Percentiles rank a stretch among this genome's conserved stretches.
phyloP scores from a whole-genome alignment of 2,797 vertebrate species.

The Phylloscopus collybita region DNA sequence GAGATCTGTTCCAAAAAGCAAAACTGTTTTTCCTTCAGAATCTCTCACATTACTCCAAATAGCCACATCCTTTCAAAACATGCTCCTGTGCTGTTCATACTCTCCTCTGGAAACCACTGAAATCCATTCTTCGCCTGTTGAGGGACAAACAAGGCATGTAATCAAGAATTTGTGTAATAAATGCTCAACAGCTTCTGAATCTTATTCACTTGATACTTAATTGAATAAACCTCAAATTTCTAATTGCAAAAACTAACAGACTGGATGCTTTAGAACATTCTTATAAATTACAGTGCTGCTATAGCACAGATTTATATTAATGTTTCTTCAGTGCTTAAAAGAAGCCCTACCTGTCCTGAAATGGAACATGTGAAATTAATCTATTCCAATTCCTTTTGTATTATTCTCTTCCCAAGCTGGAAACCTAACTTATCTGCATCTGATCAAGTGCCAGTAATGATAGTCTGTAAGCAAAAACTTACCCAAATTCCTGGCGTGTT shows the following conservation, averaged over 20 bases:
- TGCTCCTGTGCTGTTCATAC: background rate
- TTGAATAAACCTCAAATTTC: background rate
- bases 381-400: constrained; percentile 44
- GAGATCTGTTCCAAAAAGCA: constrained; percentile 1
- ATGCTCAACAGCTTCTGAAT: background rate
- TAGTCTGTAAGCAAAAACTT: constrained; percentile 35
- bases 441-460: constrained; percentile 55
- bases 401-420: constrained; percentile 18
- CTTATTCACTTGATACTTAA: background rate
- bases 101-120: constrained; percentile 27
- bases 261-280: background rate
- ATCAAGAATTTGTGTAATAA: background rate
- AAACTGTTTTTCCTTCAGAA: constrained; percentile 23
- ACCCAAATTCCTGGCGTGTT: constrained; percentile 39
- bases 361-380: constrained; percentile 57
- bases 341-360: constrained; percentile 15
- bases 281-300: background rate
- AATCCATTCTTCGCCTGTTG: background rate
- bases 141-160: background rate
- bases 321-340: background rate
- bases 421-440: constrained; percentile 45
- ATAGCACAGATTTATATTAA: background rate
- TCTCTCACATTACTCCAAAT: constrained; percentile 5
- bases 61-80: constrained; percentile 45
- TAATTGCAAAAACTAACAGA: background rate